phyloP scores from a whole-genome alignment of 2,888 invertebrate genomes.

The Orthosia cruda region DNA sequence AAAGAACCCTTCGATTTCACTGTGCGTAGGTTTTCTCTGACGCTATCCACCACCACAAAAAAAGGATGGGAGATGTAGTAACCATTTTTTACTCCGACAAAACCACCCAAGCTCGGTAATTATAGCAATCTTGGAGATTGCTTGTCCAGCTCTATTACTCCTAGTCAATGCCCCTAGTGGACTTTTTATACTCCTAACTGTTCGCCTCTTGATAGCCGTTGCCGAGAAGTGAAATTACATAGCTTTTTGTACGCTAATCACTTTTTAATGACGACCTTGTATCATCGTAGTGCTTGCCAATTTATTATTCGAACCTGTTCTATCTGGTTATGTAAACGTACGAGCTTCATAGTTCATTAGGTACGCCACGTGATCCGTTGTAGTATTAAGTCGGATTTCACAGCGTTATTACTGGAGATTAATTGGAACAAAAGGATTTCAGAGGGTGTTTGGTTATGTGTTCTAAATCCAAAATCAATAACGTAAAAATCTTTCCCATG shows the following conservation, averaged over 20 bases:
- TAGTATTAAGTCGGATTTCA: conserved; percentile 17
- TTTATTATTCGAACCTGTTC: conserved; percentile 31
- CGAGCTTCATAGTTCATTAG: conserved; percentile 15
- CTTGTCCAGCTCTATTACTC: conserved; percentile 19
- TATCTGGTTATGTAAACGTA: conserved; percentile 25
- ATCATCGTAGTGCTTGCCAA: conserved; percentile 17
- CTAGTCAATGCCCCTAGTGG: conserved; percentile 27
- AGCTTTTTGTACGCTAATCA: conserved; percentile 30
- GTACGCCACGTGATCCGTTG: conserved; percentile 4
- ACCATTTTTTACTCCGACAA: conserved; percentile 5
- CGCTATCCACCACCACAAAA: background rate
- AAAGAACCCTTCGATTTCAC: background rate
- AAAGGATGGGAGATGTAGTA: background rate
- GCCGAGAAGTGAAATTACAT: conserved; percentile 5
- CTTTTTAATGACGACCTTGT: conserved; percentile 48
- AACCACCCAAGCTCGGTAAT: conserved; percentile 24
- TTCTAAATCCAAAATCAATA: background rate
- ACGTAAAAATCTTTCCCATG: background rate
- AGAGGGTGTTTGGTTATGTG: background rate
- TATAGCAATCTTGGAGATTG: conserved; percentile 40
- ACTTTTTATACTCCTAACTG: conserved; percentile 40
- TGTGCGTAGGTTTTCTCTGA: background rate
- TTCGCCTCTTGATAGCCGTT: conserved; percentile 11
- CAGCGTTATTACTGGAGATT: conserved; percentile 13
- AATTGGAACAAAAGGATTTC: background rate